Evolutionary conservation across 2,888 invertebrate genomes (phyloP).

Genomic region (Odiellus spinosus): DNA sequence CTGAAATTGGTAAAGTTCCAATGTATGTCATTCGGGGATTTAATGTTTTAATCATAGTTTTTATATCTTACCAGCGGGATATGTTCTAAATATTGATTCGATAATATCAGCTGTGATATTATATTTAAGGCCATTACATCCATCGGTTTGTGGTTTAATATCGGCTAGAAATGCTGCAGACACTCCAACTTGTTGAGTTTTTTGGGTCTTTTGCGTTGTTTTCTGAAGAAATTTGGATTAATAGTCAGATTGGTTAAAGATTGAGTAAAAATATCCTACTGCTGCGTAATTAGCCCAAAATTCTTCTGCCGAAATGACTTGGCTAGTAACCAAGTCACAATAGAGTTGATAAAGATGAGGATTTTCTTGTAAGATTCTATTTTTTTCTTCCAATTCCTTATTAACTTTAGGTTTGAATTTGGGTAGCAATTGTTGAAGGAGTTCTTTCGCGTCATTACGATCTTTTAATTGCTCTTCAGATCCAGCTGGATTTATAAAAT

Average conservation of each 20-base stretch:
- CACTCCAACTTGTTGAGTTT: slow-evolving; percentile 66
- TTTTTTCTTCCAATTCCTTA: slow-evolving; percentile 76
- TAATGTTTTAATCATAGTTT: slow-evolving; percentile 4
- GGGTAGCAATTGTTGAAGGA: slow-evolving; percentile 74
- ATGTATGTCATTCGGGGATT: slow-evolving; percentile 1
- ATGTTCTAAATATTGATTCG: slow-evolving; percentile 95
- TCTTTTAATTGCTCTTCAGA: slow-evolving; percentile 68
- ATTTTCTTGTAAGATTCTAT: slow-evolving; percentile 73
- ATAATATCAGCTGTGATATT: slow-evolving; percentile 94
- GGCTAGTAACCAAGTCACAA: slow-evolving; percentile 88
- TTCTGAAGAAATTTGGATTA: not conserved
- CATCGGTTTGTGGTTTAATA: slow-evolving; percentile 91
- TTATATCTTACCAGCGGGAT: slow-evolving; percentile 53
- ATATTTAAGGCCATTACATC: slow-evolving; percentile 89
- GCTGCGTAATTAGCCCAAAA: slow-evolving; percentile 87
- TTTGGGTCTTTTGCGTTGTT: slow-evolving; percentile 20
- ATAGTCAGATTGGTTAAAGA: not conserved
- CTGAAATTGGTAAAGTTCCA: no score
- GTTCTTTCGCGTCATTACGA: slow-evolving; percentile 80
- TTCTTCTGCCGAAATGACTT: slow-evolving; percentile 89
- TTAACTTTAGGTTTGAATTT: slow-evolving; percentile 85
- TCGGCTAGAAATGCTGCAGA: slow-evolving; percentile 59
- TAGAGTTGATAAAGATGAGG: slow-evolving; percentile 83
- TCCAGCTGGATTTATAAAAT: slow-evolving; percentile 80
- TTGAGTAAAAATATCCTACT: slow-evolving; percentile 1